A percentile compares a stretch with the other conserved stretches of the same genome.
Evolutionary conservation across 2,888 invertebrate genomes (phyloP).

Genomic region (Cephus pygmeus): DNA sequence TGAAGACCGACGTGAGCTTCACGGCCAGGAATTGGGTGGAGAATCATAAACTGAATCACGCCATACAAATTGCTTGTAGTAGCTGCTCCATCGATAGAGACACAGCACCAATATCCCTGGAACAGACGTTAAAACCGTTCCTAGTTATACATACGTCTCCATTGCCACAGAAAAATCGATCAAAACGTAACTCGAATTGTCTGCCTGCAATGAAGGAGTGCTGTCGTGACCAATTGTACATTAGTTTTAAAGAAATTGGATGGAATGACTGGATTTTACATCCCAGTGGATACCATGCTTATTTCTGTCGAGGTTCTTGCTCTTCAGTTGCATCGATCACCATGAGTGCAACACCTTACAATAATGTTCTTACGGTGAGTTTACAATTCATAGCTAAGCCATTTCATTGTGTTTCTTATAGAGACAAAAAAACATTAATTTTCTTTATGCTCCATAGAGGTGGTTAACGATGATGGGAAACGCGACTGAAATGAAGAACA

Average conservation of each 20-base stretch:
- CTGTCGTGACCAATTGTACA: constrained; percentile 84
- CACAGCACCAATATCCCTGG: constrained; percentile 76
- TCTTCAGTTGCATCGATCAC: constrained; percentile 79
- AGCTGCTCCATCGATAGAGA: constrained; percentile 76
- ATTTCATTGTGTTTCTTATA: not conserved
- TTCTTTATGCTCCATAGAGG: constrained; percentile 69
- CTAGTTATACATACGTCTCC: constrained; percentile 83
- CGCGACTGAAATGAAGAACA: constrained; percentile 64
- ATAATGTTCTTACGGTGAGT: constrained; percentile 80
- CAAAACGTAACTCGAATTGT: constrained; percentile 77
- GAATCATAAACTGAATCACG: constrained; percentile 75
- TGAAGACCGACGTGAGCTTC: constrained; percentile 82
- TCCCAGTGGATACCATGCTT: constrained; percentile 86
- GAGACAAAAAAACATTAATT: constrained; percentile 33
- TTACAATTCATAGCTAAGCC: not conserved
- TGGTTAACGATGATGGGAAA: constrained; percentile 73
- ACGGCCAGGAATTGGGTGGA: constrained; percentile 82
- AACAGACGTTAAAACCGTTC: constrained; percentile 79
- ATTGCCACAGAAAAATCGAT: constrained; percentile 73
- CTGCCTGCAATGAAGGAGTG: constrained; percentile 79
- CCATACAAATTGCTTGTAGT: constrained; percentile 81
- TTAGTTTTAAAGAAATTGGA: constrained; percentile 85
- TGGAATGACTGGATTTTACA: constrained; percentile 91
- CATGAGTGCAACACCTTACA: constrained; percentile 74
- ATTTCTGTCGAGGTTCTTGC: constrained; percentile 88